Percentiles rank a stretch among this genome's conserved stretches.
phyloP scores from a whole-genome alignment of 2,888 invertebrate species.

The Meiosimyza platycephala region DNA sequence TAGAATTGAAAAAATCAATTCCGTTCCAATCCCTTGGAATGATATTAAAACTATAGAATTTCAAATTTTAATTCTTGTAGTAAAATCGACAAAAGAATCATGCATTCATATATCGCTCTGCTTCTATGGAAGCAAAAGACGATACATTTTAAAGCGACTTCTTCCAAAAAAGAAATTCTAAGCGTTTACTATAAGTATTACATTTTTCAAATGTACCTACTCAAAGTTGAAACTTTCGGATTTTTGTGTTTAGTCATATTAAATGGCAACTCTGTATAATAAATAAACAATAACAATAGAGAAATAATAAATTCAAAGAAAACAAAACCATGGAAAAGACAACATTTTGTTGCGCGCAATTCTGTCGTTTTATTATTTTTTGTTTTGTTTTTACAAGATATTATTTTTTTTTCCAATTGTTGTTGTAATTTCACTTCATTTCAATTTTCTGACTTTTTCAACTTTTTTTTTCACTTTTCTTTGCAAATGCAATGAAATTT shows the following conservation, averaged over 20 bases:
- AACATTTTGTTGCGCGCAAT: slow-evolving; percentile 47
- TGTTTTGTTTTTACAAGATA: slow-evolving; percentile 43
- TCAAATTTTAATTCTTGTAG: too few relatives aligned
- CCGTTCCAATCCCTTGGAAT: too few relatives aligned
- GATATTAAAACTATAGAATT: too few relatives aligned
- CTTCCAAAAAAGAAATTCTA: too few relatives aligned
- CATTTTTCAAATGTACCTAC: too few relatives aligned
- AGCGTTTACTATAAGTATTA: too few relatives aligned
- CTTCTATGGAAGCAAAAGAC: too few relatives aligned
- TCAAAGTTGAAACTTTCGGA: too few relatives aligned
- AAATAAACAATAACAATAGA: slow-evolving; percentile 26
- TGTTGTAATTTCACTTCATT: slow-evolving; percentile 34
- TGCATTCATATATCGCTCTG: too few relatives aligned
- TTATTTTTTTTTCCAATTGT: slow-evolving; percentile 29
- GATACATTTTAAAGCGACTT: too few relatives aligned
- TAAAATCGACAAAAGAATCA: too few relatives aligned
- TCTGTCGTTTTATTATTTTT: slow-evolving; percentile 43
- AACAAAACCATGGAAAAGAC: slow-evolving; percentile 27
- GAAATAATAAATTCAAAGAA: slow-evolving; percentile 32
- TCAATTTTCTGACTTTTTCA: slow-evolving; percentile 22
- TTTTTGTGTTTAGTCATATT: not conserved
- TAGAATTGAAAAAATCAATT: too few relatives aligned
- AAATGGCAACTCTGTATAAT: slow-evolving; percentile 42
- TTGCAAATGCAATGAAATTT: slow-evolving; percentile 13
- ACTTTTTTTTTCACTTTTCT: slow-evolving; percentile 29